Evolutionary conservation across 23 tunicate genomes (phyloP), one percentile per base, ranked within the genome.

Genomic region (Ciona savignyi): DNA sequence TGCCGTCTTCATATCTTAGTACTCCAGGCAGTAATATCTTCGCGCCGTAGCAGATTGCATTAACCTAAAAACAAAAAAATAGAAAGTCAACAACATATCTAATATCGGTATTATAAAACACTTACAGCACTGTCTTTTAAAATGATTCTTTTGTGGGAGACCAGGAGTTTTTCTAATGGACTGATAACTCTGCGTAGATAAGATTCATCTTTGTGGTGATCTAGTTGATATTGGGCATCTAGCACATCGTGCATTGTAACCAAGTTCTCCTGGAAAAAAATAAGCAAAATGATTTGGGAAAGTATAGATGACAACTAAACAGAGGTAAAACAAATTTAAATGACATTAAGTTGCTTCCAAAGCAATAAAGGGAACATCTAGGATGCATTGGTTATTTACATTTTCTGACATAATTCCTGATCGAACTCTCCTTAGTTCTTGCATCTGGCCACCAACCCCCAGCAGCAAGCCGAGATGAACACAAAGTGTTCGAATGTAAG

Each of bases 211-310:
- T 74, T 80, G 81, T 84, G 90, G 49, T 85, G 86, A 35, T 95
- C 99, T 65, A 72, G 88, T 77, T 72, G 76, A 63, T 85, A 85
- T 61, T 95, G 99, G 19, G 99, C 99, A 67, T 95, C 99, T 28
- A 95, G 81, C 0, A 95, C 85, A 60, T 95, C 99, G 68, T 95
- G 99, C 99, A 95, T 95, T 21, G 99, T 95, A 23, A 86, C 93
- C 33, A 86, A 21, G 27, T 74, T 75, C 26, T 80, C 93, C 93
- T 86, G 85, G 2, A 19, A 70, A 20, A 48, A 32, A 23, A 30
- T 70, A 33, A 30, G 3, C 51, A 33, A 30, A 1, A 23, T 69
- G n/a, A n/a, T n/a, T n/a, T 51, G 21, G 21, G 21, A 51, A 51
- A 51, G 62, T 19, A 51, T 51, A 51, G 62, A 15, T 21, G 21